Conservation (phyloP, 1,140 invertebrate genomes). For the Pogonus chalceus region DNA sequence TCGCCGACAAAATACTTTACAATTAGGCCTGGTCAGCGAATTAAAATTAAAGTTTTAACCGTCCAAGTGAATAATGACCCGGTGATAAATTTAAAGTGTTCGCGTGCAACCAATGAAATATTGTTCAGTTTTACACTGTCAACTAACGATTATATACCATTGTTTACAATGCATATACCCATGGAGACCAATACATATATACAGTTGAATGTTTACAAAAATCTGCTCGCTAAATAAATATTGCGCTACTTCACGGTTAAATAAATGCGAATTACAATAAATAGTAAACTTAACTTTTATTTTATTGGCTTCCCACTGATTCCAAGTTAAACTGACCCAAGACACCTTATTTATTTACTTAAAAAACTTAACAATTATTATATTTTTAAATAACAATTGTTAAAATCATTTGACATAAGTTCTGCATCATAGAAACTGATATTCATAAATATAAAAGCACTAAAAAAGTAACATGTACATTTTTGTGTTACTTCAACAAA, state of each 20-base stretch:
- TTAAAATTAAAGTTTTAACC: conserved; percentile 5
- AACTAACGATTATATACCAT: not conserved
- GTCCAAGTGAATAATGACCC: not conserved
- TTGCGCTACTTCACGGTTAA: not conserved
- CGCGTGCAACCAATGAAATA: not conserved
- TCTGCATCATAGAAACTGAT: no score
- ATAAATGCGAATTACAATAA: not conserved
- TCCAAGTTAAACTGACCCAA: not conserved
- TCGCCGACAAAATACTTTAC: not conserved
- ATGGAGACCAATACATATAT: not conserved
- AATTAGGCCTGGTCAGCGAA: not conserved
- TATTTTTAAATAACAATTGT: no score
- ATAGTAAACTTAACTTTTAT: no score
- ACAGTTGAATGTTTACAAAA: not conserved
- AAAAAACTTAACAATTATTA: no score
- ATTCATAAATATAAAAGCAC: no score
- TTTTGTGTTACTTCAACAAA: no score
- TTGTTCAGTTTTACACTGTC: conserved; percentile 3
- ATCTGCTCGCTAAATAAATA: not conserved
- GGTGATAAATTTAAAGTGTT: not conserved
- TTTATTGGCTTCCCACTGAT: not conserved
- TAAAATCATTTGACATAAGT: no score
- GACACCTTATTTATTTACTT: not conserved
- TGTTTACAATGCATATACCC: not conserved
- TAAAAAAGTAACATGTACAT: no score